These are phyloP conservation scores for Drosophila bipectinata DNA, from an alignment of 1,140 invertebrate species.

Conservation along the genomic window DNA sequence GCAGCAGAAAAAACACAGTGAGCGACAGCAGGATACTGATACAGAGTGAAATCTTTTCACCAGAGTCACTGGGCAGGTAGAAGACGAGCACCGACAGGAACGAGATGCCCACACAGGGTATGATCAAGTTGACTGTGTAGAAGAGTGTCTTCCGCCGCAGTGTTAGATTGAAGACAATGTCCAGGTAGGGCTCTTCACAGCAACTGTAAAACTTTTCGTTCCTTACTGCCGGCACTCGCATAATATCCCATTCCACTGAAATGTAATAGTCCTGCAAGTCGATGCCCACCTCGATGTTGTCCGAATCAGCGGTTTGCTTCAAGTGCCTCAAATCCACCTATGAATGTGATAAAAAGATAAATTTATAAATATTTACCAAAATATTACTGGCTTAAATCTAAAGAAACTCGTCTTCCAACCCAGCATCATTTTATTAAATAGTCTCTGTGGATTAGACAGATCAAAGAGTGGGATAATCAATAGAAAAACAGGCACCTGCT, in stretches of 20 bases:
- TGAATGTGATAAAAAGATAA: background rate
- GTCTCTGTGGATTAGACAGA: constrained; percentile 9
- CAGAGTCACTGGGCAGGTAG: constrained; percentile 98
- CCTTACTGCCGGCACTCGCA: constrained; percentile 93
- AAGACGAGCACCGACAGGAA: constrained; percentile 99
- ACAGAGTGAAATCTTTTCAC: constrained; percentile 98
- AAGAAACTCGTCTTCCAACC: background rate
- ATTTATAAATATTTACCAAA: background rate
- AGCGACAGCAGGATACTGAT: constrained; percentile 99
- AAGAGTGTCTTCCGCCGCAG: constrained; percentile 98
- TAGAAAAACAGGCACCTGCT: constrained; percentile 14
- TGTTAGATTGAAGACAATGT: constrained; percentile 99
- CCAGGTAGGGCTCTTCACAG: constrained; percentile 95
- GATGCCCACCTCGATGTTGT: constrained; percentile 94
- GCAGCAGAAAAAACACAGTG: constrained; percentile 99
- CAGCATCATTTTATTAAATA: background rate
- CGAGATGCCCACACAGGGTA: constrained; percentile 97
- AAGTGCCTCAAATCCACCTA: constrained; percentile 95
- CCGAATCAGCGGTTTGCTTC: constrained; percentile 91
- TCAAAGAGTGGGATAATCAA: constrained; percentile 35
- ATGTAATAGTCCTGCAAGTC: constrained; percentile 97
- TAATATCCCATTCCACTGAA: constrained; percentile 98
- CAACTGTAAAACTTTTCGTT: constrained; percentile 96
- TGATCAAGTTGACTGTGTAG: constrained; percentile 98
- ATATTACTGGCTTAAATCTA: background rate